A percentile compares a stretch with the other conserved stretches of the same genome.
Evolutionary conservation across 2,797 vertebrate genomes (phyloP).

Genomic region (Scolopax bukidnonensis): DNA sequence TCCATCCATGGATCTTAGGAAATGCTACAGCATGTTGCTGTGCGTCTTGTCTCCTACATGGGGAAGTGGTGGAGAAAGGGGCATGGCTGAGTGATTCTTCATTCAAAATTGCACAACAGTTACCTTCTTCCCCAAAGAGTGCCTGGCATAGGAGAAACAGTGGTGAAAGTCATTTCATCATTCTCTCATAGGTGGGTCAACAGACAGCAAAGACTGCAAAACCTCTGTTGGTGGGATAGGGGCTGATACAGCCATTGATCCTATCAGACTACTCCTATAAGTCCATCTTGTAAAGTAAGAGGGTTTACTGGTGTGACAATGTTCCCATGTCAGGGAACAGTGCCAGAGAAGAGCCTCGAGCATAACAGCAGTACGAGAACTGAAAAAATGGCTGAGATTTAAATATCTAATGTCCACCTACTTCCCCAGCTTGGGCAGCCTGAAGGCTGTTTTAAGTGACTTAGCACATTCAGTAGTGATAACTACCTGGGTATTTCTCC

Average conservation of each 20-base stretch:
- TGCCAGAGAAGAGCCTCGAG: background rate
- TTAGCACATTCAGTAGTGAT: background rate
- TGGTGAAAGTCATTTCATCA: background rate
- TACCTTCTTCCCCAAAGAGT: background rate
- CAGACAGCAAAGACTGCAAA: background rate
- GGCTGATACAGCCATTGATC: background rate
- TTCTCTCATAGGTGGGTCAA: background rate
- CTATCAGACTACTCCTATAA: background rate
- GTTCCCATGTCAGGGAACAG: background rate
- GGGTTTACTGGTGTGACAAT: background rate
- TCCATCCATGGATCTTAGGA: background rate
- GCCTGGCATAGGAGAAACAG: background rate
- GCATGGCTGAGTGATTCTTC: background rate
- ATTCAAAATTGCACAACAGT: background rate
- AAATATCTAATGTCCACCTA: background rate
- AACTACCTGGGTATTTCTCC: background rate
- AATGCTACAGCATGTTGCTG: background rate
- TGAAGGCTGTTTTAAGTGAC: background rate
- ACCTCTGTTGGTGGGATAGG: background rate
- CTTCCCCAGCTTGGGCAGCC: background rate
- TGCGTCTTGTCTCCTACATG: background rate
- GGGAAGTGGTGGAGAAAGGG: background rate
- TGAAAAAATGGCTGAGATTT: background rate
- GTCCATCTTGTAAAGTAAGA: background rate
- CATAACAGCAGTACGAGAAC: background rate